phyloP scores from a whole-genome alignment of 2,888 invertebrate species.

The Nephrotoma guestfalica region DNA sequence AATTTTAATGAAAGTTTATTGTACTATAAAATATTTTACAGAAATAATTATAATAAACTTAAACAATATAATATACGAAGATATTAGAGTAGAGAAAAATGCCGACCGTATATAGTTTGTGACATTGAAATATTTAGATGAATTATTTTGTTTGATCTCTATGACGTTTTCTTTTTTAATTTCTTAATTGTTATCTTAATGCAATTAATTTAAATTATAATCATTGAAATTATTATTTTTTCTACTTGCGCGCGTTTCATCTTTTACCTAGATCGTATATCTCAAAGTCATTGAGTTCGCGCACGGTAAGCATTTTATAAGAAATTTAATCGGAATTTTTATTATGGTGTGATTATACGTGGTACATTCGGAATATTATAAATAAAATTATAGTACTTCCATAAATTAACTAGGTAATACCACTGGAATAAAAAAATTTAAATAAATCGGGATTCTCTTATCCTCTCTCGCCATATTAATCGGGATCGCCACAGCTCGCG shows the following conservation, averaged over 20 bases:
- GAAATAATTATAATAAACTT: neutral
- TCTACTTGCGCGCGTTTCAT: neutral
- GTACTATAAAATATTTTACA: neutral
- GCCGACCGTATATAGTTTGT: neutral
- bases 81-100: neutral
- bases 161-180: neutral
- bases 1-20: neutral
- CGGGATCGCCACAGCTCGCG: no score
- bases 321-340: neutral
- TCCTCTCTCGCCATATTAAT: no score
- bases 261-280: neutral
- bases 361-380: neutral
- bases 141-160: neutral
- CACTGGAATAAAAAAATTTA: no score
- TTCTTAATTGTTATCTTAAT: neutral
- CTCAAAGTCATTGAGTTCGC: neutral
- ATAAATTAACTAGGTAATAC: neutral
- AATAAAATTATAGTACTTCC: neutral
- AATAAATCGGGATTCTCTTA: no score
- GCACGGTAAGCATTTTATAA: neutral
- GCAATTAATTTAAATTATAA: neutral
- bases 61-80: neutral
- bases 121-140: neutral
- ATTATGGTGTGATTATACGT: neutral
- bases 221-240: neutral